phyloP scores from a whole-genome alignment of 2,113 vertebrate species.

The Poicephalus meyeri region DNA sequence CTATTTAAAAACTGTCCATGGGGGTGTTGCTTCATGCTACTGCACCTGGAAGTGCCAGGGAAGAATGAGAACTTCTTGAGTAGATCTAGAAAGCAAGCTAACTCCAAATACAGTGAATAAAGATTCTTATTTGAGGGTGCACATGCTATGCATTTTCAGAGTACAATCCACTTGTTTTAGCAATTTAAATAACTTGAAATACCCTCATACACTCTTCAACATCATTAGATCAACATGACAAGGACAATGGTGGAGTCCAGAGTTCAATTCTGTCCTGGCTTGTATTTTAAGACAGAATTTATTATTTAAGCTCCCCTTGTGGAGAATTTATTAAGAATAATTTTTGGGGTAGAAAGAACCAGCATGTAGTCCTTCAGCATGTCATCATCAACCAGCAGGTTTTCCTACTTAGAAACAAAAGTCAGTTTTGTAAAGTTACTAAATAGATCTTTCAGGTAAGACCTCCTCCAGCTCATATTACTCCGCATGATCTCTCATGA shows the following conservation, averaged over 20 bases:
- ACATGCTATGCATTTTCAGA: neutral
- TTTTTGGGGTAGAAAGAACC: neutral
- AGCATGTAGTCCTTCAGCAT: neutral
- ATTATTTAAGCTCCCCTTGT: neutral
- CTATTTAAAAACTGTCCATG: neutral
- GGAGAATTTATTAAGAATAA: neutral
- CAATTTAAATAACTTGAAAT: neutral
- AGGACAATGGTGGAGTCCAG: neutral
- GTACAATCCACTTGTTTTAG: neutral
- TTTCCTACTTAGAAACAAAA: neutral
- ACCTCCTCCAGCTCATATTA: neutral
- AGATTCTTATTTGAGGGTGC: neutral
- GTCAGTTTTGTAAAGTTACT: neutral
- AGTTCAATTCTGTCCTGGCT: neutral
- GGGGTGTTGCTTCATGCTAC: neutral
- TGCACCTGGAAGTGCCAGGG: neutral
- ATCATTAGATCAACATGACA: neutral
- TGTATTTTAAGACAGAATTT: neutral
- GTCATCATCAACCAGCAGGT: neutral
- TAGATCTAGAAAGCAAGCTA: neutral
- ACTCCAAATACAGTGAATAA: neutral
- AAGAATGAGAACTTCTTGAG: neutral
- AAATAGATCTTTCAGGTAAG: neutral
- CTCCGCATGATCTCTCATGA: neutral
- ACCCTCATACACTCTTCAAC: neutral